Conservation (phyloP, 2,888 invertebrate genomes). For the Callosobruchus maculatus region DNA sequence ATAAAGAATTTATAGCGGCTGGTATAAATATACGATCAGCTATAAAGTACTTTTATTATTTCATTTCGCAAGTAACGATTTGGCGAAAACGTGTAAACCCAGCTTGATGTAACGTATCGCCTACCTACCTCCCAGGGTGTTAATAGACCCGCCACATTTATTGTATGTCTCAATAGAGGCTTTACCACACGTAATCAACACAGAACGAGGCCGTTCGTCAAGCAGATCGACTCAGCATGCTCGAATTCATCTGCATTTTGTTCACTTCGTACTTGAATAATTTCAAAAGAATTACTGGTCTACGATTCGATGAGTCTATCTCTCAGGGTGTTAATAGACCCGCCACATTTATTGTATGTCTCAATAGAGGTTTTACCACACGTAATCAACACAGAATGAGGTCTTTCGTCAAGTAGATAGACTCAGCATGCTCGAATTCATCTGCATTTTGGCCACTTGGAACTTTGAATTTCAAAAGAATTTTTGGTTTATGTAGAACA, state of each 20-base stretch:
- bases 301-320: too few relatives aligned
- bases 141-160: conserved; percentile 27
- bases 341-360: conserved; percentile 16
- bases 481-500: too few relatives aligned
- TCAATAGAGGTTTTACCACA: neutral
- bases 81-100: conserved; percentile 32
- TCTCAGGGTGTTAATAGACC: conserved; percentile 26
- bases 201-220: neutral
- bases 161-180: neutral
- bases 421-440: neutral
- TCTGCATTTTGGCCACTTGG: too few relatives aligned
- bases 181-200: neutral
- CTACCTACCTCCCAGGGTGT: conserved; percentile 24
- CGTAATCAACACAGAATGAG: neutral
- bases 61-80: conserved; percentile 13
- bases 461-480: too few relatives aligned
- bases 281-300: too few relatives aligned
- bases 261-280: too few relatives aligned
- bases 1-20: neutral
- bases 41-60: neutral
- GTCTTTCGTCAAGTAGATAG: neutral
- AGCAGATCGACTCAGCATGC: neutral
- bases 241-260: too few relatives aligned
- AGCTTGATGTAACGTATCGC: conserved; percentile 30
- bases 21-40: neutral